phyloP scores from a whole-genome alignment of 92 coral and sea anemone genomes.

The Palythoa caribaeorum region DNA sequence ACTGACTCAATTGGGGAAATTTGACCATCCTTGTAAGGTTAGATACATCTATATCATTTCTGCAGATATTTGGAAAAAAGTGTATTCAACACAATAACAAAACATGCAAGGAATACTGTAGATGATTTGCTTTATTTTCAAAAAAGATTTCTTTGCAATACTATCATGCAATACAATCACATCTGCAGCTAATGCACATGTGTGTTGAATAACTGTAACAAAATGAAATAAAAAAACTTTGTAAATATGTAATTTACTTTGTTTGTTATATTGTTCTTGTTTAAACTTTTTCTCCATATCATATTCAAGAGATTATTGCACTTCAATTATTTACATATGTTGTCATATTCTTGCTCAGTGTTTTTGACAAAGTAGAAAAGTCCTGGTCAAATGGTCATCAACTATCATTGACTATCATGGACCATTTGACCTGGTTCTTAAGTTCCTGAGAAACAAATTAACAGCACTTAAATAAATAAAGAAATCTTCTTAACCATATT shows the following conservation, averaged over 20 bases:
- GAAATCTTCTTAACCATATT: constrained; percentile 9
- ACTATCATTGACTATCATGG: no score
- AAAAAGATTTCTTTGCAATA: background rate
- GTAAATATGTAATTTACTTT: constrained; percentile 27
- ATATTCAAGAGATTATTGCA: no score
- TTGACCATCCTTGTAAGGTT: constrained; percentile 11
- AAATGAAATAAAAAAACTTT: constrained; percentile 21
- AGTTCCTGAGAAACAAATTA: constrained; percentile 3
- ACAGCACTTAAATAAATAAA: background rate
- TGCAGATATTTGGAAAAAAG: background rate
- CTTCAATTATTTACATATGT: constrained; percentile 24
- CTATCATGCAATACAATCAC: constrained; percentile 7
- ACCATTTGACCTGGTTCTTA: constrained; percentile 6
- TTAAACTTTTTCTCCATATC: constrained; percentile 17
- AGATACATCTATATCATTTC: background rate
- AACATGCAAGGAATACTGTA: constrained; percentile 4
- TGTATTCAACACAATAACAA: constrained; percentile 6
- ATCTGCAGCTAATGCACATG: constrained; percentile 26
- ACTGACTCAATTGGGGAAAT: background rate
- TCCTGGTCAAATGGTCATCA: constrained; percentile 5
- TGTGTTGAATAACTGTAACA: constrained; percentile 24
- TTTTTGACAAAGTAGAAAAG: constrained; percentile 28
- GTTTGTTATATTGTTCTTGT: constrained; percentile 29
- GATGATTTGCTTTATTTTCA: constrained; percentile 9
- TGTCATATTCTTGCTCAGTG: constrained; percentile 29